Evolutionary conservation across 1,140 invertebrate genomes (phyloP).

Genomic region (Drosophila nannoptera): DNA sequence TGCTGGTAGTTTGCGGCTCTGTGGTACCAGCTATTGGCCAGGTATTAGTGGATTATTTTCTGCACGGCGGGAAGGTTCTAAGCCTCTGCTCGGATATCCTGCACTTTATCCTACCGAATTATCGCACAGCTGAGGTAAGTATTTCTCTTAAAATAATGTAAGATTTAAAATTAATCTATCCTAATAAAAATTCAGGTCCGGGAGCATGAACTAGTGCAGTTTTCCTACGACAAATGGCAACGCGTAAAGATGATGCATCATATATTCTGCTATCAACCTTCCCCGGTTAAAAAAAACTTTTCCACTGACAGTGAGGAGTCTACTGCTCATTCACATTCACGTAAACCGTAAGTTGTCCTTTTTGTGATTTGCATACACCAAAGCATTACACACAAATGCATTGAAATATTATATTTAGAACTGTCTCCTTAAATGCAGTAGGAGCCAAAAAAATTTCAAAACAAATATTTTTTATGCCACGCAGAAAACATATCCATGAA

Average conservation of each 20-base stretch:
- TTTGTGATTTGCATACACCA: neutral
- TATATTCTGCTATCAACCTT: slow-evolving; percentile 91
- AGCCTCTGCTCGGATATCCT: slow-evolving; percentile 91
- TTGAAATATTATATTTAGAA: neutral
- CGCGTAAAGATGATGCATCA: slow-evolving; percentile 91
- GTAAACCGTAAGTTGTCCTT: slow-evolving; percentile 81
- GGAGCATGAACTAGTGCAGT: slow-evolving; percentile 89
- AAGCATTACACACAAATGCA: slow-evolving; percentile 4
- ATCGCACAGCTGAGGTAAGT: slow-evolving; percentile 87
- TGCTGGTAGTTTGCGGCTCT: slow-evolving; percentile 89
- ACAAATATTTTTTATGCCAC: neutral
- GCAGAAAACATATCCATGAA: too few relatives aligned
- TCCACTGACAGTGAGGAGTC: slow-evolving; percentile 84
- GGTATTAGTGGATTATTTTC: slow-evolving; percentile 85
- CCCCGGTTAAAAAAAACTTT: slow-evolving; percentile 88
- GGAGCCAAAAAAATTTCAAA: neutral
- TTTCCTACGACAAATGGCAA: slow-evolving; percentile 90
- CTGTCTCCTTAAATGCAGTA: neutral
- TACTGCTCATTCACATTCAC: slow-evolving; percentile 62
- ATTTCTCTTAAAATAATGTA: neutral
- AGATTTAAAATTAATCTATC: neutral
- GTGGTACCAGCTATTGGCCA: slow-evolving; percentile 83
- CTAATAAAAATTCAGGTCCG: slow-evolving; percentile 80
- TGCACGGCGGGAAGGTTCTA: slow-evolving; percentile 87
- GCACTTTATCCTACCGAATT: slow-evolving; percentile 87